phyloP scores from a whole-genome alignment of 2,888 invertebrate genomes.

The Pedicia rivosa region DNA sequence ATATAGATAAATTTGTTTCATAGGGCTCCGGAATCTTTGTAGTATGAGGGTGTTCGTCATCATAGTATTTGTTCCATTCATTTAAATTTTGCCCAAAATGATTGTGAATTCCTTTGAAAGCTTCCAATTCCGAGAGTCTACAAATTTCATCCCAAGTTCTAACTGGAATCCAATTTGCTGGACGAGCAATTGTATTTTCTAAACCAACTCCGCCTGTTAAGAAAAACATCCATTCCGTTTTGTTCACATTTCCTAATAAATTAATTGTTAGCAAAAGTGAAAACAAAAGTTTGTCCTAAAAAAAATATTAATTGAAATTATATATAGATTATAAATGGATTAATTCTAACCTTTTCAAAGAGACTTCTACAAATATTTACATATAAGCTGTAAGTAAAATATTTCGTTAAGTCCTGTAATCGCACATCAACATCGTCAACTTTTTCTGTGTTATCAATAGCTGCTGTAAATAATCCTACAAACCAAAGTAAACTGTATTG shows the following conservation, averaged over 20 bases:
- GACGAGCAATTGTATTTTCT: slow-evolving; percentile 56
- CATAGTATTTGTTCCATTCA: slow-evolving; percentile 60
- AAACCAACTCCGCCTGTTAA: slow-evolving; percentile 72
- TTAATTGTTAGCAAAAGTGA: slow-evolving; percentile 61
- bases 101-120: slow-evolving; percentile 44
- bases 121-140: slow-evolving; percentile 33
- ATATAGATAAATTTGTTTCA: slow-evolving; percentile 40
- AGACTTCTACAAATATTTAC: slow-evolving; percentile 83
- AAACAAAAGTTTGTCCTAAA: slow-evolving; percentile 84
- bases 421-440: slow-evolving; percentile 65
- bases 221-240: slow-evolving; percentile 71
- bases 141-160: slow-evolving; percentile 69
- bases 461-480: slow-evolving; percentile 68
- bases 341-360: slow-evolving; percentile 75
- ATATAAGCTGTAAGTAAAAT: slow-evolving; percentile 81
- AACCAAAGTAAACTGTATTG: slow-evolving; percentile 93
- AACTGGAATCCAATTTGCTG: slow-evolving; percentile 50
- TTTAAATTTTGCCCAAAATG: slow-evolving; percentile 39
- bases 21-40: slow-evolving; percentile 53
- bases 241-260: slow-evolving; percentile 43
- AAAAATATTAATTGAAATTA: slow-evolving; percentile 11
- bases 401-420: slow-evolving; percentile 53
- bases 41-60: slow-evolving; percentile 57
- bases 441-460: slow-evolving; percentile 75
- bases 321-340: slow-evolving; percentile 2